These are phyloP conservation scores for Polyploca ridens DNA, from an alignment of 2,888 invertebrate genomes.

Conservation along the genomic window DNA sequence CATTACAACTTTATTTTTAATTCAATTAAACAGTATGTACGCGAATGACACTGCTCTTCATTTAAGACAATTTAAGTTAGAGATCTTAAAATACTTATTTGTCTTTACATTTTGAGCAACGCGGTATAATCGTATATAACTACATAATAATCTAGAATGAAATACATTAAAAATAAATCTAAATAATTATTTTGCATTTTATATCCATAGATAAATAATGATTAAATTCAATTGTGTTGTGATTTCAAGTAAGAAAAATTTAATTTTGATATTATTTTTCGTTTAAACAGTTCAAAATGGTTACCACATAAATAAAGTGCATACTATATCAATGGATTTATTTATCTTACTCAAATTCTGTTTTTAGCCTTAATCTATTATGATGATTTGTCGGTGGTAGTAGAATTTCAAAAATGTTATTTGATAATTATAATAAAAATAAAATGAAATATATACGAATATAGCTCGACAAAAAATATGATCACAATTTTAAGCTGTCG, in stretches of 20 bases:
- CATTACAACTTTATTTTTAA: background rate
- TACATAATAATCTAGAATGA: conserved; percentile 40
- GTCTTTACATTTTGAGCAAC: conserved; percentile 72
- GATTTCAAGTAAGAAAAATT: conserved; percentile 41
- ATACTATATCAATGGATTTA: background rate
- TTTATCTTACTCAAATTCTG: background rate
- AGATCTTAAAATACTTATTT: conserved; percentile 49
- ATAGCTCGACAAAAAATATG: conserved; percentile 14
- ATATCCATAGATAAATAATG: conserved; percentile 41
- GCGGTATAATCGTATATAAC: conserved; percentile 43
- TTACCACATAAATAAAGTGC: too few relatives aligned
- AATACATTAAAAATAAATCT: conserved; percentile 40
- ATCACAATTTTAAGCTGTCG: too few relatives aligned
- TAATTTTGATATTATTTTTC: background rate
- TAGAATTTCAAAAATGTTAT: conserved; percentile 19
- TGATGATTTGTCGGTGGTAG: conserved; percentile 47
- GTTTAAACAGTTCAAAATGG: too few relatives aligned
- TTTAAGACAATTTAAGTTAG: conserved; percentile 32
- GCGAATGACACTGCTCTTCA: background rate
- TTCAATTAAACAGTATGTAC: conserved; percentile 1
- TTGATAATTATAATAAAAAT: background rate
- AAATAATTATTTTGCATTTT: conserved; percentile 49
- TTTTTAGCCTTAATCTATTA: conserved; percentile 28
- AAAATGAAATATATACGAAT: background rate
- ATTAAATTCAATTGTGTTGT: conserved; percentile 25